A percentile compares a stretch with the other conserved stretches of the same genome.
Conservation (phyloP, 30 jellyfish, hydroid and myxozoan genomes). For the Chrysaora quinquecirrha region DNA sequence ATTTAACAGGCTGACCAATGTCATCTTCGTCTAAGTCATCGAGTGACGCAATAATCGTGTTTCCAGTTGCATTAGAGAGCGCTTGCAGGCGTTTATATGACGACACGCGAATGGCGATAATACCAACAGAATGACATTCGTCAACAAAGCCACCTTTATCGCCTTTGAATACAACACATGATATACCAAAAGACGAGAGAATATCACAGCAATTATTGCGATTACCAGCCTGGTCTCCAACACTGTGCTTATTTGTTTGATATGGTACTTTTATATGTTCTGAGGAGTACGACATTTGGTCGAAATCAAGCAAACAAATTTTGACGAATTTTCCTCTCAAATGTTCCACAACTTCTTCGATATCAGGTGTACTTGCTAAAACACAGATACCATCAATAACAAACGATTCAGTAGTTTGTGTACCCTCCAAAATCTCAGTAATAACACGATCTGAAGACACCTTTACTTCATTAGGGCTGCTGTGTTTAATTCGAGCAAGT, state of each 20-base stretch:
- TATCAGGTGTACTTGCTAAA: not conserved
- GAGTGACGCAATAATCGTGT: conserved; percentile 33
- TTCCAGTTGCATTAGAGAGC: conserved; percentile 39
- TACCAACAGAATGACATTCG: conserved; percentile 1
- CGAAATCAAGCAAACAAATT: conserved; percentile 54
- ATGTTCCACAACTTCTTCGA: not conserved
- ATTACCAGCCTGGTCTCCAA: not conserved
- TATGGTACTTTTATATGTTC: not conserved
- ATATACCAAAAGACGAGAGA: conserved; percentile 13
- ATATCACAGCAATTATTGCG: not conserved
- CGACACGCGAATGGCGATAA: conserved; percentile 18
- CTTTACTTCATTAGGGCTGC: not conserved
- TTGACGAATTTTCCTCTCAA: conserved; percentile 15
- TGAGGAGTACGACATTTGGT: not conserved
- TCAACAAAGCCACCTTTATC: conserved; percentile 5
- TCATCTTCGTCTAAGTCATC: conserved; percentile 13
- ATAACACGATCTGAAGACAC: not conserved
- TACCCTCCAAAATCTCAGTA: conserved; percentile 19
- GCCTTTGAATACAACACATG: conserved; percentile 44
- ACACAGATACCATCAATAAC: conserved; percentile 48
- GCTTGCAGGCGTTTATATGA: conserved; percentile 17
- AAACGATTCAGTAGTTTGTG: conserved; percentile 16
- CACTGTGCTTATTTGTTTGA: not conserved
- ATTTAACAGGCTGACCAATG: conserved; percentile 19
- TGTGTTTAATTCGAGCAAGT: not conserved